Evolutionary conservation across 2,888 invertebrate genomes (phyloP).

Genomic region (Pasiphila rectangulata): DNA sequence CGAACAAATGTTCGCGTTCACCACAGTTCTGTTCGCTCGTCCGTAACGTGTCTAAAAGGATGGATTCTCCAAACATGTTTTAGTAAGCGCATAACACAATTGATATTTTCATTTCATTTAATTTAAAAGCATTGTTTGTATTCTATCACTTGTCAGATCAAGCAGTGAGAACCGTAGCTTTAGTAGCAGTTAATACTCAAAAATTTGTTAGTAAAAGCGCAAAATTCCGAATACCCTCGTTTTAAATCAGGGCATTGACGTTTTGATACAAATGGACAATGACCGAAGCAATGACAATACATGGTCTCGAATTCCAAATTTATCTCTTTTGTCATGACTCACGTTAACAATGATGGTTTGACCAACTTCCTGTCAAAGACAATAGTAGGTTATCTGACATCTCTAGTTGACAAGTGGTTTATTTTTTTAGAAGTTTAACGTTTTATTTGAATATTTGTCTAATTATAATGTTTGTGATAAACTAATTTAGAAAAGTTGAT

Average conservation of each 20-base stretch:
- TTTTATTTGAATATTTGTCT: constrained; percentile 75
- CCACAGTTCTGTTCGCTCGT: too few species aligned
- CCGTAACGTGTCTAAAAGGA: too few species aligned
- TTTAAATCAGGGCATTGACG: constrained; percentile 1
- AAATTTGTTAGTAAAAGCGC: neutral
- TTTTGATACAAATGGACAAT: neutral
- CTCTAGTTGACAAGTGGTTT: constrained; percentile 16
- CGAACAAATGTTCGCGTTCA: too few species aligned
- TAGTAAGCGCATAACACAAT: too few species aligned
- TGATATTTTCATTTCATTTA: too few species aligned
- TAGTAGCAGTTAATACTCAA: too few species aligned
- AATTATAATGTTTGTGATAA: constrained; percentile 74
- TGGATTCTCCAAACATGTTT: too few species aligned
- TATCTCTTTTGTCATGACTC: constrained; percentile 17
- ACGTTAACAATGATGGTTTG: neutral
- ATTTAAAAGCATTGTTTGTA: too few species aligned
- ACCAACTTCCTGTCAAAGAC: constrained; percentile 54
- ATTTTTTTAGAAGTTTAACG: constrained; percentile 65
- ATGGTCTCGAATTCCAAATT: constrained; percentile 50
- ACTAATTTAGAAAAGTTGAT: constrained; percentile 60
- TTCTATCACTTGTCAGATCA: too few species aligned
- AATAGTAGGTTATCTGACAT: constrained; percentile 21
- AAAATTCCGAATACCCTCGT: neutral
- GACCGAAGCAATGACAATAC: too few species aligned
- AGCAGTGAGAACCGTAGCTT: too few species aligned